A percentile compares a stretch with the other conserved stretches of the same genome.
Evolutionary conservation across 2,888 invertebrate species (phyloP).

Genomic region (Acleris emargana): DNA sequence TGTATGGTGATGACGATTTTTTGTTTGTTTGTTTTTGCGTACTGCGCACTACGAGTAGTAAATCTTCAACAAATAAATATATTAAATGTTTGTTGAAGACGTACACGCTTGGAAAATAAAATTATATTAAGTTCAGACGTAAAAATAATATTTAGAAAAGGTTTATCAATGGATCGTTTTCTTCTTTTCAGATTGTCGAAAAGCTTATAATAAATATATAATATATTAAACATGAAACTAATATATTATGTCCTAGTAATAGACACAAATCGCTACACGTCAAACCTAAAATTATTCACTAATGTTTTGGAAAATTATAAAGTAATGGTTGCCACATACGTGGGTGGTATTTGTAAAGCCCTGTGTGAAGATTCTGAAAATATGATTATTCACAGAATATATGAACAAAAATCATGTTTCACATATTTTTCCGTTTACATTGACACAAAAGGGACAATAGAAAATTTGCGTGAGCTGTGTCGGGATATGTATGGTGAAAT

Average conservation of each 20-base stretch:
- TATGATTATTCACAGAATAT: too few species aligned
- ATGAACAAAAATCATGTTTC: constrained; percentile 6
- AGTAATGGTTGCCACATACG: constrained; percentile 4
- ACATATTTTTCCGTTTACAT: constrained; percentile 9
- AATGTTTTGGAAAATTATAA: constrained; percentile 7
- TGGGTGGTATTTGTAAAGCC: constrained; percentile 1
- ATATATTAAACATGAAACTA: constrained; percentile 2
- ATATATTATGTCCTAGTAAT: constrained; percentile 6
- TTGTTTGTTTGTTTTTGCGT: too few species aligned
- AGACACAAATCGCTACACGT: constrained; percentile 3
- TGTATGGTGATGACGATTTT: too few species aligned
- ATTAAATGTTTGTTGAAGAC: too few species aligned
- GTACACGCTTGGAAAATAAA: too few species aligned
- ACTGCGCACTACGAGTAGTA: too few species aligned
- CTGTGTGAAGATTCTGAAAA: constrained; percentile 2
- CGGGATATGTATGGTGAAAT: neutral
- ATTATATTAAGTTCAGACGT: too few species aligned
- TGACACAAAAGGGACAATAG: constrained; percentile 1
- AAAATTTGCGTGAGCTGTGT: constrained; percentile 5
- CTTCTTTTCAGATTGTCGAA: neutral
- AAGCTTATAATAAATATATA: neutral
- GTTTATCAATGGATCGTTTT: neutral
- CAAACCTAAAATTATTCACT: neutral
- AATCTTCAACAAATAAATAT: too few species aligned
- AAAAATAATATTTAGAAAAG: too few species aligned